Evolutionary conservation across 2,113 vertebrate genomes (phyloP).

Genomic region (Mus pahari): DNA sequence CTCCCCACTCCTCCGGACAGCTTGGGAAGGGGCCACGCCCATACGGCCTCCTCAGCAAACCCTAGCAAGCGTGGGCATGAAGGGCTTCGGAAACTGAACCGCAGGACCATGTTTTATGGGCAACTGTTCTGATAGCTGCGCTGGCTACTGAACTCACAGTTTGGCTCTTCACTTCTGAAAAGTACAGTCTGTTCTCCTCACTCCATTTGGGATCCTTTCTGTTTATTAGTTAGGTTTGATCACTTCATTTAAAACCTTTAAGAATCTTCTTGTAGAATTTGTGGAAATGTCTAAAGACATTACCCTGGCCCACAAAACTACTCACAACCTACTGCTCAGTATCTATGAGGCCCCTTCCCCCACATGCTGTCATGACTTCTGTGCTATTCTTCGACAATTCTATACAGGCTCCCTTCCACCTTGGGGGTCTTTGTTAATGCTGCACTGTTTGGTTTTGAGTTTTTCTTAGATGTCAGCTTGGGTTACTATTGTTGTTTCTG

Average conservation of each 20-base stretch:
- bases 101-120: not conserved
- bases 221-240: not conserved
- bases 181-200: not conserved
- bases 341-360: not conserved
- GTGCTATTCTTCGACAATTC: not conserved
- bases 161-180: not conserved
- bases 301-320: not conserved
- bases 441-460: not conserved
- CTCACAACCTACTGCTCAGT: not conserved
- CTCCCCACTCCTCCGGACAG: not conserved
- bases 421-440: not conserved
- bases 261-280: not conserved
- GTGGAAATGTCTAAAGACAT: not conserved
- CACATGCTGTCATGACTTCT: rapidly evolving
- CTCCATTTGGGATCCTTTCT: not conserved
- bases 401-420: not conserved
- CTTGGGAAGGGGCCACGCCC: not conserved
- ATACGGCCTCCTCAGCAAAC: not conserved
- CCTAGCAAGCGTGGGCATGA: not conserved
- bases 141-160: not conserved
- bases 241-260: not conserved
- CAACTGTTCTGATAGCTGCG: not conserved
- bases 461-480: not conserved
- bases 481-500: not conserved
- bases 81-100: not conserved